Percentiles rank a stretch among this genome's conserved stretches.
Conservation (phyloP, 2,113 vertebrate species). For the Columba livia region DNA sequence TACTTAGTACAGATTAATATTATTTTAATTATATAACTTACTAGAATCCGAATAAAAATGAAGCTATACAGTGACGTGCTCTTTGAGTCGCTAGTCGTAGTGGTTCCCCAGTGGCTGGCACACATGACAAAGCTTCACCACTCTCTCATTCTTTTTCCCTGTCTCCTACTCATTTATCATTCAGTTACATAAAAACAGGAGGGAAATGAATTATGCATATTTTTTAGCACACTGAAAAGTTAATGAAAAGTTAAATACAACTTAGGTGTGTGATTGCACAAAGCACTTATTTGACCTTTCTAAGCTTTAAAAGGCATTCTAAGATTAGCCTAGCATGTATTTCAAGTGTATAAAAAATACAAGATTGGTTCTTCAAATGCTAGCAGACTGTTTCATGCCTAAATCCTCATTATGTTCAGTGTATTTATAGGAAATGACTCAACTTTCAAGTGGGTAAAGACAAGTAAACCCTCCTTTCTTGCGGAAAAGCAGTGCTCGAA, state of each 20-base stretch:
- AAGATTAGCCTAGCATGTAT: conserved; percentile 51
- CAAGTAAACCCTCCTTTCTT: not conserved
- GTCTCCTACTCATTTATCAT: not conserved
- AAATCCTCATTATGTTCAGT: conserved; percentile 22
- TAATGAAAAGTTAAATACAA: conserved; percentile 59
- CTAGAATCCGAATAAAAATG: conserved; percentile 10
- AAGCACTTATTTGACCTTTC: conserved; percentile 46
- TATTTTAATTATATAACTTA: conserved; percentile 32
- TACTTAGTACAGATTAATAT: conserved; percentile 23
- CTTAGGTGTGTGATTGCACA: conserved; percentile 27
- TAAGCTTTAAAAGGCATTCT: conserved; percentile 35
- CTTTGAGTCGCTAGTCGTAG: not conserved
- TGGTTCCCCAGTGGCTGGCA: not conserved
- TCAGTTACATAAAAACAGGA: conserved; percentile 40
- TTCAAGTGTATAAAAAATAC: conserved; percentile 23
- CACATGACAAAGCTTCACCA: not conserved
- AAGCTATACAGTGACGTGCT: not conserved
- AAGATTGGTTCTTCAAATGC: conserved; percentile 3
- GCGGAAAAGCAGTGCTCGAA: not conserved
- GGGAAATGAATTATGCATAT: conserved; percentile 33
- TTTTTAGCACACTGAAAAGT: conserved; percentile 39
- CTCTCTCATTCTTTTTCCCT: not conserved
- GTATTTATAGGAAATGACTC: conserved; percentile 53
- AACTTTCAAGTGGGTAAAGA: conserved; percentile 10
- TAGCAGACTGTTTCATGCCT: conserved; percentile 25